Evolutionary conservation across 2,113 vertebrate species (phyloP).

Genomic region (Centropus bengalensis): DNA sequence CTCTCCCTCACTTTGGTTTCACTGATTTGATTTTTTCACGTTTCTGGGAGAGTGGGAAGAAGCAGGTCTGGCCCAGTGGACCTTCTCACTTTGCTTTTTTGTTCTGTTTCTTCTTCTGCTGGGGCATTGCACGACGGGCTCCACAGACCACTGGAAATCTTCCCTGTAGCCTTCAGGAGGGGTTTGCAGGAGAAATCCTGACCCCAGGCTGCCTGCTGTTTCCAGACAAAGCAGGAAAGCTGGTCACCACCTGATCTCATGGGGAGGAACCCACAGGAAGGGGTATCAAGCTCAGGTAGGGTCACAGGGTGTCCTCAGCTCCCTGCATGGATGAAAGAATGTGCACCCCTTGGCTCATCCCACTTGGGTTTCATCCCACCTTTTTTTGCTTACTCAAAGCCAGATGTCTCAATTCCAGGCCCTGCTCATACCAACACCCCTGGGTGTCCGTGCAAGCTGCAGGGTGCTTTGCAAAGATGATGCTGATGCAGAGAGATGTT

Average conservation of each 20-base stretch:
- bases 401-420: background rate
- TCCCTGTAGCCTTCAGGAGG: background rate
- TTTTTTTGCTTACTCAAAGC: background rate
- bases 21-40: rapidly evolving
- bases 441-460: background rate
- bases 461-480: background rate
- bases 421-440: background rate
- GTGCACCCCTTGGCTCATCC: no score
- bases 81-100: background rate
- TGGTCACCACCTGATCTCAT: rapidly evolving
- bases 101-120: background rate
- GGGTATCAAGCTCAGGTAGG: rapidly evolving
- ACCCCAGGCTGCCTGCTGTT: rapidly evolving
- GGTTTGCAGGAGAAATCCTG: background rate
- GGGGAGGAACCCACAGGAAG: background rate
- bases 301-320: rapidly evolving
- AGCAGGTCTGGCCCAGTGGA: background rate
- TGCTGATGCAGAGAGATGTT: background rate
- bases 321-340: background rate
- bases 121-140: background rate
- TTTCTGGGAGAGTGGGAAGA: no score
- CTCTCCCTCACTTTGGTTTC: background rate
- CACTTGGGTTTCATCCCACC: background rate
- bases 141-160: rapidly evolving
- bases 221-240: background rate